phyloP scores from a whole-genome alignment of 1,140 invertebrate species.

The Nasonia giraulti region DNA sequence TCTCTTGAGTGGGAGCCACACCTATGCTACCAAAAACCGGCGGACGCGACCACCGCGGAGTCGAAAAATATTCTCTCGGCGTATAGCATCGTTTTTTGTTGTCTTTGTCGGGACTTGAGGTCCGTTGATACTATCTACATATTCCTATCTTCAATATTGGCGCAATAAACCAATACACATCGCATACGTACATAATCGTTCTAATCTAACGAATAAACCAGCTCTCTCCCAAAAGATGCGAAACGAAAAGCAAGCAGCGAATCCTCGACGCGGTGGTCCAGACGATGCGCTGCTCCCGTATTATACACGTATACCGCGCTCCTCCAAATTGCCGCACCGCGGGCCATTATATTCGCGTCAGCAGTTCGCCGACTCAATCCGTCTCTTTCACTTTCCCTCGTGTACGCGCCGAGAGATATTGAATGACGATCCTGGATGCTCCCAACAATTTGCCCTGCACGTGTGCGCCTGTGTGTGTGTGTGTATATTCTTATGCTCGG shows the following conservation, averaged over 20 bases:
- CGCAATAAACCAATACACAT: background rate
- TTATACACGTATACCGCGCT: background rate
- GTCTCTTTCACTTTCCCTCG: constrained; percentile 48
- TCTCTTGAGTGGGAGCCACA: constrained; percentile 57
- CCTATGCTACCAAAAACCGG: constrained; percentile 66
- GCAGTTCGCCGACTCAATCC: constrained; percentile 42
- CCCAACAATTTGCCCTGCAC: constrained; percentile 27
- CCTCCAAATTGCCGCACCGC: constrained; percentile 57
- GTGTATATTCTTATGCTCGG: background rate
- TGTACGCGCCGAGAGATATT: constrained; percentile 21
- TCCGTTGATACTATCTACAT: background rate
- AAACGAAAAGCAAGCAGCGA: constrained; percentile 37
- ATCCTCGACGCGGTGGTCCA: constrained; percentile 58
- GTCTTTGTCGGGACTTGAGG: background rate
- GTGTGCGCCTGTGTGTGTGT: background rate
- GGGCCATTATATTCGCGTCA: constrained; percentile 60
- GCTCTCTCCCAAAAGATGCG: background rate
- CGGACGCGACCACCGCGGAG: constrained; percentile 65
- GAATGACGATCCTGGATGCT: constrained; percentile 24
- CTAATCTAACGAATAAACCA: background rate
- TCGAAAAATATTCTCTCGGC: constrained; percentile 8
- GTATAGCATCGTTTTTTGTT: background rate
- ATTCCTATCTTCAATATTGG: no score
- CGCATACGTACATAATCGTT: no score
- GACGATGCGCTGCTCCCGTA: constrained; percentile 49